These are phyloP conservation scores for Cavia aperea DNA, from an alignment of 2,113 vertebrate species.

Conservation along the genomic window DNA sequence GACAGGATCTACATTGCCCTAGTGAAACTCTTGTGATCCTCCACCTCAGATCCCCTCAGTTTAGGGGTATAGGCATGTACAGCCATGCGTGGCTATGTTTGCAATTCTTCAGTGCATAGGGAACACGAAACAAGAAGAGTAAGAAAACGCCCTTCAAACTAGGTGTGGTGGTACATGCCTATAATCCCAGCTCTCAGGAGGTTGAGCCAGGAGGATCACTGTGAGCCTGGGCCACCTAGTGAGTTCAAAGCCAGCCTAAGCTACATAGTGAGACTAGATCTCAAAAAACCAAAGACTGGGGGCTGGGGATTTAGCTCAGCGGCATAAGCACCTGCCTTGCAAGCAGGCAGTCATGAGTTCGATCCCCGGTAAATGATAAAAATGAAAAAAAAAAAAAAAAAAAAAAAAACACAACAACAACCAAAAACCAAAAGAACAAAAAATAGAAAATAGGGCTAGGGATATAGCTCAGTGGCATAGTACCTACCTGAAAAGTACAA, in stretches of 20 bases:
- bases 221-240: neutral
- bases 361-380: too few species aligned
- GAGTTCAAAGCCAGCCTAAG: neutral
- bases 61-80: neutral
- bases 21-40: neutral
- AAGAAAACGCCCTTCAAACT: slow-evolving; percentile 1
- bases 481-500: too few species aligned
- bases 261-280: neutral
- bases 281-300: neutral
- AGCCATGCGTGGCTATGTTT: neutral
- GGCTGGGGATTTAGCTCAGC: too few species aligned
- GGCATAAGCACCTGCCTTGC: too few species aligned
- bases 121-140: neutral
- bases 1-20: neutral
- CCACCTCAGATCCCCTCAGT: neutral
- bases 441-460: too few species aligned
- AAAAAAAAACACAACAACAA: neutral
- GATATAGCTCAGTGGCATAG: too few species aligned
- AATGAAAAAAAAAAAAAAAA: too few species aligned
- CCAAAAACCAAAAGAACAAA: too few species aligned
- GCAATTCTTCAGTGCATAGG: neutral
- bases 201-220: neutral
- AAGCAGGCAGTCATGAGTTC: too few species aligned
- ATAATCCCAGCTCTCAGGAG: neutral
- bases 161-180: neutral